Evolutionary conservation across 2,888 invertebrate genomes (phyloP), one percentile per base, ranked within the genome.

Genomic region (Agriopis aurantiaria): DNA sequence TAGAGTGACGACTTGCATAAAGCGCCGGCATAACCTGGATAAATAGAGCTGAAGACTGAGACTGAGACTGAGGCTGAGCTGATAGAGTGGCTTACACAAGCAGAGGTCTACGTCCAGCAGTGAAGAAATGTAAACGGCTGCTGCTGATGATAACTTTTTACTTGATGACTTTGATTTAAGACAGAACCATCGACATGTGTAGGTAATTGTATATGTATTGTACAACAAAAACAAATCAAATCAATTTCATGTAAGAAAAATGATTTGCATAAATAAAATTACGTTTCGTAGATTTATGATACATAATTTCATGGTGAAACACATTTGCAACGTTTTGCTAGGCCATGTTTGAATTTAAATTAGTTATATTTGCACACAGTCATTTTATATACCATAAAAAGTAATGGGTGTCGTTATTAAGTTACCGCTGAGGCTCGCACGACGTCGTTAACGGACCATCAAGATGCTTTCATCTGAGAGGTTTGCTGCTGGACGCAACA

Each of bases 361-460:
- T 76, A 76, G 75, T 79, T 83, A 80, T 79, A 77, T 81, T 80
- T 80, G 77, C 81, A 72, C 75, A 72, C 79, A 69, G 76, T 77
- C 78, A 79, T 78, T 84, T 82, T 80, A 81, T 78, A 77, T 82
- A 74, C 78, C 77, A 84, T 87, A 81, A 85, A 86, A 84, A 79
- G 80, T 85, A 81, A 85, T 83, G 80, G 72, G 72, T 68, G 58
- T 70, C 71, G 77, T 78, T 80, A 78, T 81, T 79, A 82, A 77
- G 69, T 78, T 66, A 60, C 69, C 68, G 68, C 67, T 73, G 72
- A 75, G 68, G 75, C 73, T 80, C 76, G 78, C 69, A 74, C 63
- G 65, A 66, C 70, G 75, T 80, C 79, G 78, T 81, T 78, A 80
- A 71, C 73, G 73, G 65, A 63, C 17, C 58, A 71, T 68, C 69